Base-by-base conservation (phyloP, 2,888 invertebrate genomes). In the Hypomecis atomaria region DNA sequence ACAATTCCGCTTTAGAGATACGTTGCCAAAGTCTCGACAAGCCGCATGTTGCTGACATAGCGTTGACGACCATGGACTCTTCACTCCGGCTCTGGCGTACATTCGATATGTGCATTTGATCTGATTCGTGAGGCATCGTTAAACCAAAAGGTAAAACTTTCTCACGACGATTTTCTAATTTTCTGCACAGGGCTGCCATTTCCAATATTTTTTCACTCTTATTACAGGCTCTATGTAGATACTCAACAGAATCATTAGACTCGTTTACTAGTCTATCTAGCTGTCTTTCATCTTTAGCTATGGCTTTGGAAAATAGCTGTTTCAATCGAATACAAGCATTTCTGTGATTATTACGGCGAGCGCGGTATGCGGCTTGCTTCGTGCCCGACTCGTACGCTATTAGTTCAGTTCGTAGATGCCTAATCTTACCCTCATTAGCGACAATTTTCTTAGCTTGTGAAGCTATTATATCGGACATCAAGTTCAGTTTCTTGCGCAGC, bases 111-210 rank as follows among this genome's bases (percentile, higher is more conserved):
- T 81, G 74, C 10, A 40, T 7, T 6, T 40, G 9, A 4, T 75
- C 74, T 13, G 86, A 84, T 1, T 82, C 79, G 60, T 83, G 79
- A 23, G 89, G 88, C 53, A 71, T 53, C 13, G 59, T 65, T 9
- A 81, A 78, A 53, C 87, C 90, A 66, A 80, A 93, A 0, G 90
- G 91, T 48, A 92, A 67, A 13, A 93, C 84, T 74, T 92, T 93
- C 79, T 94, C 94, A 10, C 88, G 83, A 67, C 89, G 89, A 0
- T 93, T 94, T 83, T 94, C 94, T 73, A 90, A 93, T 79, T 94
- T 94, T 44, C 93, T 82, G 68, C 94, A 94, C 9, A 93, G 83
- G 36, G 88, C 86, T 38, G 91, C 89, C 69, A 94, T 74, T 34
- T 91, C 89, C 49, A 94, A 74, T 50, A 94, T 90, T 72, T 89